Conservation (phyloP, 1,140 invertebrate genomes). For the Amphibalanus amphitrite region DNA sequence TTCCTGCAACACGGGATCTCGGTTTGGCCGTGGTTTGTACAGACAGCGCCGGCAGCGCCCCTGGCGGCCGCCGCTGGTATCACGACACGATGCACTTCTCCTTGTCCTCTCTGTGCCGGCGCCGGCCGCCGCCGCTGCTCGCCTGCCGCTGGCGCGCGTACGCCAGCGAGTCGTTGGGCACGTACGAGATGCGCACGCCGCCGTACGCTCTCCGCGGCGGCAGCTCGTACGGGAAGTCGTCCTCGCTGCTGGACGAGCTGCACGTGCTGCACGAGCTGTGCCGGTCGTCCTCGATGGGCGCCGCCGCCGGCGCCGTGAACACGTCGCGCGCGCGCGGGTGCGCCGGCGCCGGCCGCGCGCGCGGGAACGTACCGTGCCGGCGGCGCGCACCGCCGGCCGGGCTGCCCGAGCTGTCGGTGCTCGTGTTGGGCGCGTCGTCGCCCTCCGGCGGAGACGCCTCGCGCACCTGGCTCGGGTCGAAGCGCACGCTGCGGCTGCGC, state of each 20-base stretch:
- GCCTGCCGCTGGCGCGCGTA: conserved; percentile 23
- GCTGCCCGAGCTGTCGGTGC: not conserved
- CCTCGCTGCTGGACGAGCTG: conserved; percentile 53
- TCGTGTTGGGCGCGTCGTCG: conserved; percentile 10
- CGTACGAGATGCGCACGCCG: conserved; percentile 62
- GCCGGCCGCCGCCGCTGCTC: conserved; percentile 11
- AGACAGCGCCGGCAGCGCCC: too few relatives aligned
- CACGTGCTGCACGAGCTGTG: conserved; percentile 43
- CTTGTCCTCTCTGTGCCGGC: conserved; percentile 18
- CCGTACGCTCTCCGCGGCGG: conserved; percentile 62
- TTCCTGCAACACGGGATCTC: too few relatives aligned
- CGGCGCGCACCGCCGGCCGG: not conserved
- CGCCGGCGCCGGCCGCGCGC: not conserved
- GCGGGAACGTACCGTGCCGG: not conserved
- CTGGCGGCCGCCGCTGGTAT: conserved; percentile 11
- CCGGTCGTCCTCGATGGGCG: conserved; percentile 3
- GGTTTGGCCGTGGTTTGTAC: too few relatives aligned
- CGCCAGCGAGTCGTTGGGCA: conserved; percentile 68
- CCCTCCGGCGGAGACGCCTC: conserved; percentile 12
- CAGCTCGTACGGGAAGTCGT: conserved; percentile 53
- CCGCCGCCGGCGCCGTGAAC: conserved; percentile 15
- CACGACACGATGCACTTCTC: conserved; percentile 25
- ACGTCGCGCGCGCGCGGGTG: conserved; percentile 7
- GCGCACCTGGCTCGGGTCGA: conserved; percentile 19
- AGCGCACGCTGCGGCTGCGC: conserved; percentile 18